These are phyloP conservation scores for Zonotrichia albicollis DNA, from an alignment of 2,797 vertebrate species.

Conservation along the genomic window DNA sequence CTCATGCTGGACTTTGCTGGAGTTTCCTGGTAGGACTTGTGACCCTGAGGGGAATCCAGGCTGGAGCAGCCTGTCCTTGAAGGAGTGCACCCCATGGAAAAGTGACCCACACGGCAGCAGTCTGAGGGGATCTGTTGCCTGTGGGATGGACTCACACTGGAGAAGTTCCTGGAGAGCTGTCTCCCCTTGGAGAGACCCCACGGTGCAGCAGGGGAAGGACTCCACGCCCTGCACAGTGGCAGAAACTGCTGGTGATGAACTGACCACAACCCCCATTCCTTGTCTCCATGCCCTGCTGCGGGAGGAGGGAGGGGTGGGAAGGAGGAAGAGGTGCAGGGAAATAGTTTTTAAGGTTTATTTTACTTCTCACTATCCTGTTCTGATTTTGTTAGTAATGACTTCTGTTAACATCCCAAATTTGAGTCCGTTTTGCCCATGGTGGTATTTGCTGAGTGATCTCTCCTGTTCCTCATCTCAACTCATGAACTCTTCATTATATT, in stretches of 20 bases:
- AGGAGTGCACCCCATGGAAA: rapidly evolving
- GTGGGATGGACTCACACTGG: rapidly evolving
- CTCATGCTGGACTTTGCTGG: background rate
- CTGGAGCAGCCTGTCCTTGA: background rate
- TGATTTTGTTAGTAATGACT: background rate
- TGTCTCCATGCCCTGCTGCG: rapidly evolving
- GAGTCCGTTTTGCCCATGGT: background rate
- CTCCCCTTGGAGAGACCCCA: background rate
- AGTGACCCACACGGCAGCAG: background rate
- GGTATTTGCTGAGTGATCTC: background rate
- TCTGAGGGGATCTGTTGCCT: rapidly evolving
- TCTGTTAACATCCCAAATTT: background rate
- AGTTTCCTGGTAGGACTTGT: background rate
- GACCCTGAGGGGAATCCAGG: rapidly evolving
- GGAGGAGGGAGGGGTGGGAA: background rate
- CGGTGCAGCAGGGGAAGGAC: background rate
- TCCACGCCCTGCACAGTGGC: background rate
- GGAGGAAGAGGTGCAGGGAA: background rate
- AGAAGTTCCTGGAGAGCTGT: background rate
- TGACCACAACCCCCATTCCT: too few species aligned
- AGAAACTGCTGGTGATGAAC: rapidly evolving
- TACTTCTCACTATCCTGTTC: background rate
- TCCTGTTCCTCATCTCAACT: background rate
- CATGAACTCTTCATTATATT: background rate
- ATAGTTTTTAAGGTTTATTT: background rate